Percentiles rank a stretch among this genome's conserved stretches.
phyloP scores from a whole-genome alignment of 2,797 vertebrate genomes.

The Pipistrellus pygmaeus region DNA sequence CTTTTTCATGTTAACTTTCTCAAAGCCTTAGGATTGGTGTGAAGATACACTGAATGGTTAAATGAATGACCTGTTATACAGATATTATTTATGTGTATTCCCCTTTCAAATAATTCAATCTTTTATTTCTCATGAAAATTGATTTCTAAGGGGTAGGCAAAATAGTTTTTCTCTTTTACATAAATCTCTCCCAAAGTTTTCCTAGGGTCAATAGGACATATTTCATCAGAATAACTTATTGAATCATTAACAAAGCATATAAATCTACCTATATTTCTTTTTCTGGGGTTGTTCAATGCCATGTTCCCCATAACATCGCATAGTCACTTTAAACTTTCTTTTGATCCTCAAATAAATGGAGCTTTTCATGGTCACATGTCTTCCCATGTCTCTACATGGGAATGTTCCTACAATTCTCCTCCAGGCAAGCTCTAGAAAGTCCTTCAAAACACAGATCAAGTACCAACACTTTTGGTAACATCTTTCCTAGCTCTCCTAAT shows the following conservation, averaged over 20 bases:
- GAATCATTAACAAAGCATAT: background rate
- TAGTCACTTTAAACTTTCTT: background rate
- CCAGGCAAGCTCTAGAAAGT: background rate
- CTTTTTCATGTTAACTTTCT: conserved; percentile 61
- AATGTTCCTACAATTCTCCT: background rate
- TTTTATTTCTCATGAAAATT: conserved; percentile 16
- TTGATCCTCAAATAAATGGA: background rate
- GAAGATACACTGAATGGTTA: background rate
- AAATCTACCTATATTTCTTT: background rate
- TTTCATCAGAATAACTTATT: background rate
- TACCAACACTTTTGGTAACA: background rate
- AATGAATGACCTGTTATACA: conserved; percentile 38
- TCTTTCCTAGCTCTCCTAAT: background rate
- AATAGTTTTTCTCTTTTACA: background rate
- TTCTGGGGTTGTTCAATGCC: background rate
- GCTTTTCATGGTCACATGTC: background rate
- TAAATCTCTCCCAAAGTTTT: background rate
- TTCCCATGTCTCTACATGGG: background rate
- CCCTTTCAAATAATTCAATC: conserved; percentile 15
- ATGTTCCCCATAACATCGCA: background rate
- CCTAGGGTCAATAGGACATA: background rate
- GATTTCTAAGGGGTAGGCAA: background rate
- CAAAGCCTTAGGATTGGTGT: conserved; percentile 45
- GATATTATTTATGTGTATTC: background rate
- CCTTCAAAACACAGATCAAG: background rate